Evolutionary conservation across 2,888 invertebrate genomes (phyloP), one percentile per base, ranked within the genome.

Genomic region (Phortica okadai): DNA sequence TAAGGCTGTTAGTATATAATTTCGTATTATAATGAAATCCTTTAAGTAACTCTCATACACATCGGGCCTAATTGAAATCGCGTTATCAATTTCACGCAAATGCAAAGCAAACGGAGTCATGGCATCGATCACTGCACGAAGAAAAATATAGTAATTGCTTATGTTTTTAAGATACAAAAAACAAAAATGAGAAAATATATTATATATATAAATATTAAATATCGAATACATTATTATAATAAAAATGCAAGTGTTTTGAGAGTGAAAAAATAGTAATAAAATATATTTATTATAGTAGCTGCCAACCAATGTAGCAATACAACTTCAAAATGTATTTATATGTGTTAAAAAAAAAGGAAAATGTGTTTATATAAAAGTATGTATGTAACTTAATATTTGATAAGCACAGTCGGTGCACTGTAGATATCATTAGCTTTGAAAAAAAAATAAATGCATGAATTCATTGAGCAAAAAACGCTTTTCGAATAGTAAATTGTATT

Each of bases 51-150:
- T 8, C 2, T 21, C 41, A 14, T 21, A 45, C 11, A n/a, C n/a
- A 16, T 45, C 11, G 6, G 45, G 3, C 2, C 4, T 21, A 21
- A 50, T 50, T 5, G 21, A 50, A 10, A 50, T 69, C 2, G 11
- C 5, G 0, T 25, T 10, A 11, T 69, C 69, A 44, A 69, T 69
- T 14, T 50, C 50, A 16, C 11, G 7, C n/a, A 69, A 16, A 10
- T 69, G 45, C 45, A 41, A 16, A 44, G 16, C 50, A 45, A 69
- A 50, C 25, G 21, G 2, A n/a, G 50, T 41, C 69, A 69, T 69
- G 16, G n/a, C 56, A 7, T 33, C 33, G 4, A 33, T 33, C 33
- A 33, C 56, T 56, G 16, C 16, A 56, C n/a, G 16, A n/a, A n/a
- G 16, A 56, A 56, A 56, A 33, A 33, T 2, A 33, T 33, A 5